These are phyloP conservation scores for Neoascia interrupta DNA, from an alignment of 2,888 invertebrate species.

Conservation along the genomic window DNA sequence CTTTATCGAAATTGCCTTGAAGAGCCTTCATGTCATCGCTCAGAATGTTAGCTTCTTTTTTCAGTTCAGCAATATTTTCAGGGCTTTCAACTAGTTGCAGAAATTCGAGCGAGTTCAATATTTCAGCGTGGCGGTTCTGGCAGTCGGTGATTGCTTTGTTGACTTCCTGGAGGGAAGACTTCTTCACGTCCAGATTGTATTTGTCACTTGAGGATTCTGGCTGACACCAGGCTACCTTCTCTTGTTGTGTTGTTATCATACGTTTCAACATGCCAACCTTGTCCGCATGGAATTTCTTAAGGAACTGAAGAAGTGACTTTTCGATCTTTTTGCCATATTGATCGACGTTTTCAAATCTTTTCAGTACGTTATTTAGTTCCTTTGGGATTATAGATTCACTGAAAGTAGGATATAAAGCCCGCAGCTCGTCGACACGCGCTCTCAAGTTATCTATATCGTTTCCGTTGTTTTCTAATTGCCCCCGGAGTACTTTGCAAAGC, in stretches of 20 bases:
- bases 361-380: constrained; percentile 90
- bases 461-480: constrained; percentile 85
- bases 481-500: constrained; percentile 86
- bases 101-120: constrained; percentile 86
- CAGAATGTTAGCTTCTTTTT: constrained; percentile 85
- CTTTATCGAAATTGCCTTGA: constrained; percentile 84
- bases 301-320: constrained; percentile 87
- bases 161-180: constrained; percentile 88
- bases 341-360: constrained; percentile 89
- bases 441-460: constrained; percentile 86
- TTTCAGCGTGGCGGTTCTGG: constrained; percentile 83
- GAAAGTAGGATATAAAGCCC: constrained; percentile 88
- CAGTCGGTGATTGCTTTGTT: constrained; percentile 87
- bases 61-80: constrained; percentile 85
- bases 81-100: constrained; percentile 87
- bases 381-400: constrained; percentile 88
- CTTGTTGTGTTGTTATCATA: constrained; percentile 89
- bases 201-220: constrained; percentile 93
- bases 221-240: constrained; percentile 94
- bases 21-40: constrained; percentile 86
- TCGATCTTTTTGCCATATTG: constrained; percentile 91
- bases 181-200: constrained; percentile 95
- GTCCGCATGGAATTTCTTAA: constrained; percentile 93
- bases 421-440: constrained; percentile 86
- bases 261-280: constrained; percentile 90